Conservation (phyloP, 2,797 vertebrate species). For the Coregonus ussuriensis region DNA sequence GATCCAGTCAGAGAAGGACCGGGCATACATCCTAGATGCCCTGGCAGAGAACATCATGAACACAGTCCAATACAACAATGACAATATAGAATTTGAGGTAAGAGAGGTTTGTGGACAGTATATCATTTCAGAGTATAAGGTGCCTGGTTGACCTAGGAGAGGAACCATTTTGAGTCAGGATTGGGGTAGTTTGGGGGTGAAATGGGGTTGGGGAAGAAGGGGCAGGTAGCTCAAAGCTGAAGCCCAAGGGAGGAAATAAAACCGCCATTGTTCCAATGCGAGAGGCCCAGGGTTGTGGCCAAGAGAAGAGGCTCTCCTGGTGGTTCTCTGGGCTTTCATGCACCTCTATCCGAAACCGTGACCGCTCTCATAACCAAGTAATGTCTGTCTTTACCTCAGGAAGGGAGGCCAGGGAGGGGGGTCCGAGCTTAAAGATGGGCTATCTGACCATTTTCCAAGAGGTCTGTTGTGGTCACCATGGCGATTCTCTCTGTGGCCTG, state of each 20-base stretch:
- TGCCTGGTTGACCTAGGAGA: too few relatives aligned
- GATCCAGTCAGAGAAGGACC: slow-evolving; percentile 68
- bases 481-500: background rate
- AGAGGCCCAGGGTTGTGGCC: slow-evolving; percentile 27
- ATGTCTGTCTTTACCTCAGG: background rate
- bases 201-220: slow-evolving; percentile 24
- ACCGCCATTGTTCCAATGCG: slow-evolving; percentile 35
- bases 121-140: background rate
- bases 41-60: slow-evolving; percentile 74
- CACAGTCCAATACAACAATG: slow-evolving; percentile 73
- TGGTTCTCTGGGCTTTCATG: background rate
- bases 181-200: background rate
- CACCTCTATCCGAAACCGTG: background rate
- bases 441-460: background rate
- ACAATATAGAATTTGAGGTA: slow-evolving; percentile 61
- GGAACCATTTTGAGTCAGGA: background rate
- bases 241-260: slow-evolving; percentile 36
- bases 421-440: too few relatives aligned
- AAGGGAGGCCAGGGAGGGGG: too few relatives aligned
- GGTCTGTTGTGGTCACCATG: slow-evolving; percentile 15
- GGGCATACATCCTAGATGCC: slow-evolving; percentile 73
- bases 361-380: background rate
- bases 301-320: slow-evolving; percentile 12
- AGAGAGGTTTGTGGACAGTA: background rate
- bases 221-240: slow-evolving; percentile 27